Conservation (phyloP, 2,888 invertebrate genomes). For the Blastobasis lacticolella region DNA sequence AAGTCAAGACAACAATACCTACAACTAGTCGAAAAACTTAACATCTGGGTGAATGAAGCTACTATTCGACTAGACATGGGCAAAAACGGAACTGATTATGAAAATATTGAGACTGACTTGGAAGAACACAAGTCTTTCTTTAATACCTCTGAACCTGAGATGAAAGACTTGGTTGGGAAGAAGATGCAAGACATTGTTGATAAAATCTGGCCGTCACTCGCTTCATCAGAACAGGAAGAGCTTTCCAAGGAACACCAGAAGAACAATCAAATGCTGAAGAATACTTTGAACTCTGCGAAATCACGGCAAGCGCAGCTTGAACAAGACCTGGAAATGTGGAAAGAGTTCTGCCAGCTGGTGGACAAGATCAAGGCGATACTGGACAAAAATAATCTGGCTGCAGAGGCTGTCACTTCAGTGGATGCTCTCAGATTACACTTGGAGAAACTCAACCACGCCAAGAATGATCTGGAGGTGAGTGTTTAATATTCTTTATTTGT, state of each 20-base stretch:
- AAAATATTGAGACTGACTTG: slow-evolving; percentile 85
- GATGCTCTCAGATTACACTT: slow-evolving; percentile 88
- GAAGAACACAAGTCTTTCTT: slow-evolving; percentile 93
- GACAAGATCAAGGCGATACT: slow-evolving; percentile 85
- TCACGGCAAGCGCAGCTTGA: slow-evolving; percentile 86
- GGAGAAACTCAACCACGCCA: slow-evolving; percentile 86
- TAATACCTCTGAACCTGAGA: slow-evolving; percentile 80
- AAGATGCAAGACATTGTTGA: slow-evolving; percentile 89
- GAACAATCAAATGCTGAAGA: slow-evolving; percentile 86
- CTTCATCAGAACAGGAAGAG: slow-evolving; percentile 86
- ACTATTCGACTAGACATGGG: slow-evolving; percentile 83
- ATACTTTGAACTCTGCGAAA: slow-evolving; percentile 87
- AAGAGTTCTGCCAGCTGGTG: slow-evolving; percentile 84
- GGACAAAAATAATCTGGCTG: slow-evolving; percentile 82
- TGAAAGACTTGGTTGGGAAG: slow-evolving; percentile 86
- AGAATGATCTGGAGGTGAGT: slow-evolving; percentile 83
- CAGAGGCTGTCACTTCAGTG: slow-evolving; percentile 85
- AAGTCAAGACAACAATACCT: slow-evolving; percentile 85
- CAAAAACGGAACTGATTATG: slow-evolving; percentile 91
- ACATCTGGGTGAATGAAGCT: slow-evolving; percentile 89
- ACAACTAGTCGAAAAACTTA: slow-evolving; percentile 83
- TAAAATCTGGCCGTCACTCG: slow-evolving; percentile 90
- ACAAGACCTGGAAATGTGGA: slow-evolving; percentile 89
- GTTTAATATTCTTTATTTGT: slow-evolving; percentile 3
- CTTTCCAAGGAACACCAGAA: slow-evolving; percentile 87